Conservation (phyloP, 2,113 vertebrate genomes). For the Eupsittula cactorum region DNA sequence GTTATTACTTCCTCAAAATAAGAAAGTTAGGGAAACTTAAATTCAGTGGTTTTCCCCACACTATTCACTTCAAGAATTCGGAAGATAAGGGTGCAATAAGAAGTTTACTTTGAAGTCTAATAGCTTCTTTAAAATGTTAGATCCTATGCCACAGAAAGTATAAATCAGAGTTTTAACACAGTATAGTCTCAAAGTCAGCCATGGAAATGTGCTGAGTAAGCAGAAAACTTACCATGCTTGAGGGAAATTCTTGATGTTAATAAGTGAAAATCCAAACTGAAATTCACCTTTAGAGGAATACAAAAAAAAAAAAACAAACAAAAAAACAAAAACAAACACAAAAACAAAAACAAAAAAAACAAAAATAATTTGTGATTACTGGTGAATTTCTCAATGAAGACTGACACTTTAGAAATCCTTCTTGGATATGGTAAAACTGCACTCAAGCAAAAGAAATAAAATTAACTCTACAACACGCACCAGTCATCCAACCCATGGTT, state of each 20-base stretch:
- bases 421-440: neutral
- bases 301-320: neutral
- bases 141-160: neutral
- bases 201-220: neutral
- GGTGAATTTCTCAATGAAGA: neutral
- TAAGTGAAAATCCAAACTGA: neutral
- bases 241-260: neutral
- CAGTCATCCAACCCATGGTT: neutral
- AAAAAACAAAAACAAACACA: neutral
- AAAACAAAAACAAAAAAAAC: neutral
- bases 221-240: neutral
- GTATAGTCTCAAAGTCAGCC: neutral
- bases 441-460: neutral
- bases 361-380: neutral
- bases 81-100: neutral
- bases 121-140: neutral
- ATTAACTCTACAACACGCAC: neutral
- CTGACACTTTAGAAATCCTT: neutral
- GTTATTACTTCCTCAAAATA: neutral
- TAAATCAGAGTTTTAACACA: neutral
- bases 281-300: neutral
- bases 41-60: neutral
- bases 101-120: conserved; percentile 25
- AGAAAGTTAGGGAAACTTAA: neutral
- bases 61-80: neutral